Percentiles rank a stretch among this genome's conserved stretches.
Conservation (phyloP, 1,140 invertebrate genomes). For the Eumeta japonica region DNA sequence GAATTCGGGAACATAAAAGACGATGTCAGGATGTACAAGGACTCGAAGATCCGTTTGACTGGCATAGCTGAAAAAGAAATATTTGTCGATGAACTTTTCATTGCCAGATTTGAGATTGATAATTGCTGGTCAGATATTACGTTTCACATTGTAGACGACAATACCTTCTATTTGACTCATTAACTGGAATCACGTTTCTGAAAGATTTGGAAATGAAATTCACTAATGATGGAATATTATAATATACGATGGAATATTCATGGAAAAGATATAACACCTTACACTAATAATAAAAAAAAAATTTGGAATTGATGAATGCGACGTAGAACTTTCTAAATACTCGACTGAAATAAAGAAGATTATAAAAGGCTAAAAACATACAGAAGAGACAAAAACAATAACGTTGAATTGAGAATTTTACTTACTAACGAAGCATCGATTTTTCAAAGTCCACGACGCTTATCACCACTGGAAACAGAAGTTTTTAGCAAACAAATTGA, state of each 20-base stretch:
- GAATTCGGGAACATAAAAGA: slow-evolving; percentile 5
- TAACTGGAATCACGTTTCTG: slow-evolving; percentile 10
- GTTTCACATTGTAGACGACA: slow-evolving; percentile 12
- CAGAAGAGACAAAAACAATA: slow-evolving; percentile 5
- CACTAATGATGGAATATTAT: too few relatives aligned
- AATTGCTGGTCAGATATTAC: slow-evolving; percentile 8
- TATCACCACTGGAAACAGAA: slow-evolving; percentile 18
- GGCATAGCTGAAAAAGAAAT: slow-evolving; percentile 11
- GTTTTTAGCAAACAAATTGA: slow-evolving; percentile 21
- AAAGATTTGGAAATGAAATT: slow-evolving; percentile 12
- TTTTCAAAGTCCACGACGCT: slow-evolving; percentile 20
- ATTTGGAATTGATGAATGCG: background rate
- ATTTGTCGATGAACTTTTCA: slow-evolving; percentile 7
- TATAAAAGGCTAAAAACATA: slow-evolving; percentile 5
- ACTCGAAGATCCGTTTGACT: slow-evolving; percentile 1
- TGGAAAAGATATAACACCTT: slow-evolving; percentile 6
- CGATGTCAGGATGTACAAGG: slow-evolving; percentile 1
- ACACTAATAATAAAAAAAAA: slow-evolving; percentile 4
- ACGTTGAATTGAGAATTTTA: slow-evolving; percentile 18
- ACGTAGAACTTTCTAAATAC: slow-evolving; percentile 5
- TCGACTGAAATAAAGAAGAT: slow-evolving; percentile 8
- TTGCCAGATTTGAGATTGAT: slow-evolving; percentile 10
- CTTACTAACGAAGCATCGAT: too few relatives aligned
- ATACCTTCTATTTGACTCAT: slow-evolving; percentile 11
- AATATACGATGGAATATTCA: slow-evolving; percentile 7